Evolutionary conservation across 2,797 vertebrate species (phyloP), one percentile per base, ranked within the genome.

Genomic region (Sebastes matsubarae): DNA sequence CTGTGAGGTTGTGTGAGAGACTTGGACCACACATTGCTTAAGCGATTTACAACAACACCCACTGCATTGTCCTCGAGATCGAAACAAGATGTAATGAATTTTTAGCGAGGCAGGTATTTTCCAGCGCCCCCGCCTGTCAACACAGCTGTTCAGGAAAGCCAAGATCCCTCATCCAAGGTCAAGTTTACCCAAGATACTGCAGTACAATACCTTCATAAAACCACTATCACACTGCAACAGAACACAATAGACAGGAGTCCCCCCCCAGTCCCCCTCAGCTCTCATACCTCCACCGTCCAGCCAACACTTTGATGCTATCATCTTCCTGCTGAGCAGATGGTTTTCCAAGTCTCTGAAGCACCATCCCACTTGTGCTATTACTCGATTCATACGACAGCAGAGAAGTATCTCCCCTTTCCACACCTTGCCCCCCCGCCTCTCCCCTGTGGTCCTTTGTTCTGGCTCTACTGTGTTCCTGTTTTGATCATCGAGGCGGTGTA

Each of bases 311-410:
- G 87, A 91, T 88, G 82, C 82, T 87, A 89, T 90, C 88, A 83
- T 81, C 82, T 92, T 93, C 93, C 92, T 92, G 86, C 79, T 72
- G 73, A 77, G 83, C 88, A 93, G 89, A 93, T 93, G 90, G 79
- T 88, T 92, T 93, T 93, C 87, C 80, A 90, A 73, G 79, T 86
- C 86, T 75, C 75, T 55, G 29, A 82, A 76, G 78, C 75, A 80
- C 91, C 85, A 83, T 90, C 84, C 83, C 81, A 87, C 66, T 86
- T 75, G 79, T 70, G 81, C 83, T 61, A 64, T 88, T 84, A 88
- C 77, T 85, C 5, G 10, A 50, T 69, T 79, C 78, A 70, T 83
- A 70, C 78, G 6, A 77, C 85, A 88, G 88, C 77, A 84, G 68
- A 86, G 77, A 87, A 86, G 67, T 83, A 80, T 82, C 82, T 84